These are phyloP conservation scores for Lepus europaeus DNA, from an alignment of 2,113 vertebrate genomes.

Conservation along the genomic window DNA sequence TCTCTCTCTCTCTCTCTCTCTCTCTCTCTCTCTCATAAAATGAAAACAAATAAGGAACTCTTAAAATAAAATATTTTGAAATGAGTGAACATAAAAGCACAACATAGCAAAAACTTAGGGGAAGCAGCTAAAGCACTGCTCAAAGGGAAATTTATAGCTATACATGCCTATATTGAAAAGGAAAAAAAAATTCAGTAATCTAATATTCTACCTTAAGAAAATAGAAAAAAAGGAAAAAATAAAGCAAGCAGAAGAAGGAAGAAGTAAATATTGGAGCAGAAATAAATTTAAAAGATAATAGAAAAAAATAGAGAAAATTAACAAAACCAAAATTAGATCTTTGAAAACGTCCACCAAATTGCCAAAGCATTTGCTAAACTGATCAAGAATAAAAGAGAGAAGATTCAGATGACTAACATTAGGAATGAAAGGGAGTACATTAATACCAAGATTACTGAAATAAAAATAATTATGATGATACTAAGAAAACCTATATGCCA, in stretches of 20 bases:
- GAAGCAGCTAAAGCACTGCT: no score
- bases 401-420: not conserved
- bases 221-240: not conserved
- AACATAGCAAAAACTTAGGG: no score
- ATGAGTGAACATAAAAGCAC: no score
- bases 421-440: not conserved
- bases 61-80: no score
- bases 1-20: no score
- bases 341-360: no score
- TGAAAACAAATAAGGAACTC: no score
- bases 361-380: not conserved
- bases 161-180: no score
- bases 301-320: no score
- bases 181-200: not conserved
- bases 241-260: not conserved
- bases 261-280: not conserved
- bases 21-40: no score
- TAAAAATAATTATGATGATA: not conserved
- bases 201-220: not conserved
- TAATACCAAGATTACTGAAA: not conserved
- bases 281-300: not conserved
- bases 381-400: not conserved
- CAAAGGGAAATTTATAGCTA: no score
- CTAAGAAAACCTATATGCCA: not conserved
- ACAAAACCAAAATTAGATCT: no score